These are phyloP conservation scores for Enteromius fasciolatus DNA, from an alignment of 2,797 vertebrate genomes.

Conservation along the genomic window DNA sequence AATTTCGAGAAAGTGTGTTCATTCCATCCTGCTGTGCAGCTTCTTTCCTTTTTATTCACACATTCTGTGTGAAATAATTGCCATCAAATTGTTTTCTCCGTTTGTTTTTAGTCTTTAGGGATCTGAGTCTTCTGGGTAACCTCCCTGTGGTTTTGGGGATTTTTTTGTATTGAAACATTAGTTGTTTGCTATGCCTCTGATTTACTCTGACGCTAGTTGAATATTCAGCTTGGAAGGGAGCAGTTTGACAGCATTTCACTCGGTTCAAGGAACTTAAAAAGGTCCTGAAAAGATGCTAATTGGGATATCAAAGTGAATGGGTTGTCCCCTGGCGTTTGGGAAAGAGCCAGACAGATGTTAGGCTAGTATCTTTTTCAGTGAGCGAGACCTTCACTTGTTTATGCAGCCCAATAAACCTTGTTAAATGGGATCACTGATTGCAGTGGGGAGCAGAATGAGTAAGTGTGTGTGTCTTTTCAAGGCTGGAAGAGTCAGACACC, in stretches of 20 bases:
- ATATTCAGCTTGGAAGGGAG: slow-evolving; percentile 21
- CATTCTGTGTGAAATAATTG: not conserved
- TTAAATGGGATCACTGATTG: slow-evolving; percentile 44
- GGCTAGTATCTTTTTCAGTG: slow-evolving; percentile 32
- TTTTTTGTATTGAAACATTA: not conserved
- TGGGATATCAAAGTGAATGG: slow-evolving; percentile 69
- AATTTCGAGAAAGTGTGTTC: not conserved
- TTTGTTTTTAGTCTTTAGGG: slow-evolving; percentile 12
- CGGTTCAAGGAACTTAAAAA: slow-evolving; percentile 39
- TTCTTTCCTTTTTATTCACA: not conserved
- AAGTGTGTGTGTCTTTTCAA: slow-evolving; percentile 3
- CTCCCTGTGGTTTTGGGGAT: not conserved
- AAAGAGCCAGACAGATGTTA: slow-evolving; percentile 70
- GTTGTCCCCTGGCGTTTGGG: slow-evolving; percentile 65
- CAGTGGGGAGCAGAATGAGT: slow-evolving; percentile 21
- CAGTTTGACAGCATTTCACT: slow-evolving; percentile 36
- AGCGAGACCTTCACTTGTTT: slow-evolving; percentile 49
- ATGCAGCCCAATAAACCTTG: slow-evolving; percentile 47
- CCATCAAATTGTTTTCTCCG: slow-evolving; percentile 1
- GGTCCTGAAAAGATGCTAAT: slow-evolving; percentile 58
- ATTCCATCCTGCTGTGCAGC: not conserved
- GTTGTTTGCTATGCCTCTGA: slow-evolving; percentile 2
- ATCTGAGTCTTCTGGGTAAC: not conserved
- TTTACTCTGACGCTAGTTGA: slow-evolving; percentile 8
- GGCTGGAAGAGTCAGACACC: slow-evolving; percentile 16